Percentiles rank a stretch among this genome's conserved stretches.
These are phyloP conservation scores for Pogonus chalceus DNA, from an alignment of 1,140 invertebrate species.

Conservation along the genomic window DNA sequence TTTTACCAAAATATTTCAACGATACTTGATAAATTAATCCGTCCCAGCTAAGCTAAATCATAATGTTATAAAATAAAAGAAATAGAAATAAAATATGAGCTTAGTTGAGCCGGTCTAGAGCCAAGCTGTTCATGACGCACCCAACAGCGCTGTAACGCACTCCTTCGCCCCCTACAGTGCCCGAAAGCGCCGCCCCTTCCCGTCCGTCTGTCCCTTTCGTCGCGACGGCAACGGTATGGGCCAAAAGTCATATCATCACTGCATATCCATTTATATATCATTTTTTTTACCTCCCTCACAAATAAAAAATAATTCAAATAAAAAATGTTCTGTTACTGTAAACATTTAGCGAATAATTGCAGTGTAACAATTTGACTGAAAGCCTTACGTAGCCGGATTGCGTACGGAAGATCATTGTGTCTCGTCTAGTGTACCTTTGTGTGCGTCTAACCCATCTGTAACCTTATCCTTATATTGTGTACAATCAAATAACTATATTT, in stretches of 20 bases:
- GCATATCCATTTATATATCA: too few relatives aligned
- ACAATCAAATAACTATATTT: too few relatives aligned
- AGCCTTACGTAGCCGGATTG: neutral
- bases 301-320: too few relatives aligned
- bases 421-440: slow-evolving; percentile 64
- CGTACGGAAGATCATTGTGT: slow-evolving; percentile 39
- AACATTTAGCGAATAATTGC: too few relatives aligned
- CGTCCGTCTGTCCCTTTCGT: slow-evolving; percentile 1
- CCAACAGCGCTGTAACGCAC: slow-evolving; percentile 4
- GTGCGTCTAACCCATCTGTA: slow-evolving; percentile 51
- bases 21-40: too few relatives aligned
- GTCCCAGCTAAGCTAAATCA: too few relatives aligned
- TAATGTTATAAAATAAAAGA: too few relatives aligned
- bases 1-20: too few relatives aligned
- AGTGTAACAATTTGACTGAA: neutral
- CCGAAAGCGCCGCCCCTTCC: neutral
- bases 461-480: slow-evolving; percentile 5
- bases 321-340: too few relatives aligned
- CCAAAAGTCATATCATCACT: too few relatives aligned
- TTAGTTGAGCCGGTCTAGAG: neutral
- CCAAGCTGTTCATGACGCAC: slow-evolving; percentile 2
- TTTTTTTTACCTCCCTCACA: too few relatives aligned
- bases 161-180: neutral
- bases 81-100: neutral
- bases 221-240: too few relatives aligned